Evolutionary conservation across 2,113 vertebrate genomes (phyloP).

Genomic region (Urocolius indicus): DNA sequence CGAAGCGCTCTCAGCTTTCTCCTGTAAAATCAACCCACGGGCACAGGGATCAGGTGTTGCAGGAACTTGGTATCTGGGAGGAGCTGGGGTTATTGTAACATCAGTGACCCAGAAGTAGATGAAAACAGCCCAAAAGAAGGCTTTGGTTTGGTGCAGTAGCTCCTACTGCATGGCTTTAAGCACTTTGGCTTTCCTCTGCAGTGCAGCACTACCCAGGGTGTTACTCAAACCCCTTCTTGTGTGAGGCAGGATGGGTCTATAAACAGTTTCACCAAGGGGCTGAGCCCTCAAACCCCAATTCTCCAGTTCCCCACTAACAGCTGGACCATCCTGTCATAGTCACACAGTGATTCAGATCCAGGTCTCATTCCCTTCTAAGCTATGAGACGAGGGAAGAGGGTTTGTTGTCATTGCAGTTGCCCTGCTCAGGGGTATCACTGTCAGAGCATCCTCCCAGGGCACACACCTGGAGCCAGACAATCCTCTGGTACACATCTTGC

Average conservation of each 20-base stretch:
- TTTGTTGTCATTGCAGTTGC: fast-evolving
- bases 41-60: neutral
- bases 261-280: too few species aligned
- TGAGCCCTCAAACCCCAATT: neutral
- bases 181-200: fast-evolving
- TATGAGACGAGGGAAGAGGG: fast-evolving
- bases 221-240: too few species aligned
- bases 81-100: neutral
- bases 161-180: neutral
- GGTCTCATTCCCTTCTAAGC: neutral
- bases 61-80: neutral
- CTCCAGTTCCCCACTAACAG: neutral
- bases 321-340: fast-evolving
- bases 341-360: fast-evolving
- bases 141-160: fast-evolving
- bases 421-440: fast-evolving
- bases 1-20: conserved; percentile 74
- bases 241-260: too few species aligned
- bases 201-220: neutral
- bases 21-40: conserved; percentile 62
- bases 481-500: conserved; percentile 91
- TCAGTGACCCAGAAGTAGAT: neutral
- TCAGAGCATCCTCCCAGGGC: neutral
- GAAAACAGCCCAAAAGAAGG: neutral
- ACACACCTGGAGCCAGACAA: conserved; percentile 90